Evolutionary conservation across 1,140 invertebrate genomes (phyloP), one percentile per base, ranked within the genome.

Genomic region (Harpegnathos saltator): DNA sequence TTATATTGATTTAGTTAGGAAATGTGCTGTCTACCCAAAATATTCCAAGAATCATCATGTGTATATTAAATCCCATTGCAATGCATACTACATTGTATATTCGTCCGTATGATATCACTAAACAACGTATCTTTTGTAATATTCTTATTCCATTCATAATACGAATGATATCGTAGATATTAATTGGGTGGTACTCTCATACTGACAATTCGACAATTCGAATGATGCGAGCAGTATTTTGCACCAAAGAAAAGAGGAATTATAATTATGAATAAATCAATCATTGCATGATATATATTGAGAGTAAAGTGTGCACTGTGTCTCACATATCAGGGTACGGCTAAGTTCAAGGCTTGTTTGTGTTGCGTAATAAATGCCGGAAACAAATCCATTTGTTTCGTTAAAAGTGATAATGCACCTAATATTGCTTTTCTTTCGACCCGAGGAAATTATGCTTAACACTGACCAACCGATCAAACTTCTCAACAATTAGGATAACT

Each of bases 251-350:
- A 19, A 3, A 15, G 66, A 22, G 54, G 29, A 68, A 24, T 0
- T 56, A 66, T 56, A 29, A 44, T 12, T 59, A 68, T 83, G 61
- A 77, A 63, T 33, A 54, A 68, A 56, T 44, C 29, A 59, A 77
- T 62, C 62, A 84, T 89, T 87, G 87, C 87, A 89, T 90, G 85
- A 73, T 83, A 78, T 65, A 66, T 71, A 78, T 82, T 63, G 74
- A 58, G 81, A 78, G 48, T 26, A 75, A 73, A 85, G 54, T 58
- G 69, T 82, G 84, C 86, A 88, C 82, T 82, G 81, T 83, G 77
- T 83, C 84, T 85, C 78, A 87, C 83, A 24, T 83, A 82, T 85
- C 83, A 84, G 74, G 85, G 62, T 72, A 83, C 52, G 59, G 63
- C 38, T 78, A 24, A 29, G 71, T 81, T 69, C 58, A 81, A 82